Evolutionary conservation across 2,888 invertebrate species (phyloP), one percentile per base, ranked within the genome.

Genomic region (Hetaerina titia): DNA sequence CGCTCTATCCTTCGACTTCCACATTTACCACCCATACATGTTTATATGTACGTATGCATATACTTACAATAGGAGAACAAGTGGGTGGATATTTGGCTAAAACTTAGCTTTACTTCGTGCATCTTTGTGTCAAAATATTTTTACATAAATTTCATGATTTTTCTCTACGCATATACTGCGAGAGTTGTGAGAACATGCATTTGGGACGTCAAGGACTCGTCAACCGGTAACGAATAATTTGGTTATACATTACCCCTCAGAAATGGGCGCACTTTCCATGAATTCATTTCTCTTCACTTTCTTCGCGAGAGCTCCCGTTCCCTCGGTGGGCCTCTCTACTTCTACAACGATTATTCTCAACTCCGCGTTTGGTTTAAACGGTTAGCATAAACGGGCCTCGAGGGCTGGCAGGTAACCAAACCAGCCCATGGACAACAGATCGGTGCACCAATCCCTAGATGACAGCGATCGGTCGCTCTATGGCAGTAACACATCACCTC

Each of bases 401-500:
- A 81, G 81, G 81, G 81, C 11, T 81, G 81, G 81, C 81, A 81
- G 31, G 81, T 15, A 81, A 81, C 81, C 81, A 31, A 81, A 81
- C 81, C 81, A 31, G 81, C 81, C 81, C 81, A 81, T 15, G 25
- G 81, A 81, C 81, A 81, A 81, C 81, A 31, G 81, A 81, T 81
- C 9, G 81, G 22, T 31, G 81, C 25, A 81, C 81, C 81, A 22
- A 81, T 81, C 31, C 81, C 81, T 2, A 15, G 25, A 22, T 81
- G 81, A 81, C 81, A 81, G 81, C 81, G 81, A 81, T 81, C 81
- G 81, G 81, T 31, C 31, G 81, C 81, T 81, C 31, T 31, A 15
- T 81, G 81, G 31, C 81, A 81, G 81, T 81, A 81, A 81, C 81
- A 81, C 81, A 81, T 81, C 81, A 81, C 81, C 81, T 31, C 13